phyloP scores from a whole-genome alignment of 2,888 invertebrate genomes.

The Flabesymbios commensalis region DNA sequence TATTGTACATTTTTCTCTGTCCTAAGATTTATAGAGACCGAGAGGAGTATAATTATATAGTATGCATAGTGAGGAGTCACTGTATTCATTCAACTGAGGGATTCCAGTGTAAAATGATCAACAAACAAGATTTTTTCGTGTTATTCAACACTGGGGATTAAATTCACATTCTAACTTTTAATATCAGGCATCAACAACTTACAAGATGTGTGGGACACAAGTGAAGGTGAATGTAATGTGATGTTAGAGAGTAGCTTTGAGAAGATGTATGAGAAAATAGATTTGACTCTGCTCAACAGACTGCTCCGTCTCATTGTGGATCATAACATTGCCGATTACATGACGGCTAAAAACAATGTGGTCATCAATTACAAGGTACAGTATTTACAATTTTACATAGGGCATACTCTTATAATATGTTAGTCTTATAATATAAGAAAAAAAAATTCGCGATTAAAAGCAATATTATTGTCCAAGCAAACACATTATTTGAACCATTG shows the following conservation, averaged over 20 bases:
- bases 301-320: conserved; percentile 95
- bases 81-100: too few species aligned
- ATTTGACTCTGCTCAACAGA: conserved; percentile 94
- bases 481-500: too few species aligned
- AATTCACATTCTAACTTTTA: too few species aligned
- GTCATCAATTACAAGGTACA: conserved; percentile 94
- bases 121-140: too few species aligned
- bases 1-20: too few species aligned
- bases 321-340: conserved; percentile 99
- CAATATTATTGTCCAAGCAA: too few species aligned
- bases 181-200: conserved; percentile 76
- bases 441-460: too few species aligned
- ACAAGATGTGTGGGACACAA: conserved; percentile 95
- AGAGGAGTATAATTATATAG: too few species aligned
- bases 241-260: conserved; percentile 95
- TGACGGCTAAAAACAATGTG: conserved; percentile 99
- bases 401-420: background rate
- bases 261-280: conserved; percentile 99
- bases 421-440: background rate
- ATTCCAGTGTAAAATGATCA: too few species aligned
- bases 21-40: too few species aligned
- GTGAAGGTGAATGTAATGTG: conserved; percentile 98
- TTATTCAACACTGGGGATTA: too few species aligned
- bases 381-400: background rate
- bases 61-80: too few species aligned